A percentile compares a stretch with the other conserved stretches of the same genome.
These are phyloP conservation scores for Cheirogaleus medius DNA, from an alignment of 2,113 vertebrate genomes.

Conservation along the genomic window DNA sequence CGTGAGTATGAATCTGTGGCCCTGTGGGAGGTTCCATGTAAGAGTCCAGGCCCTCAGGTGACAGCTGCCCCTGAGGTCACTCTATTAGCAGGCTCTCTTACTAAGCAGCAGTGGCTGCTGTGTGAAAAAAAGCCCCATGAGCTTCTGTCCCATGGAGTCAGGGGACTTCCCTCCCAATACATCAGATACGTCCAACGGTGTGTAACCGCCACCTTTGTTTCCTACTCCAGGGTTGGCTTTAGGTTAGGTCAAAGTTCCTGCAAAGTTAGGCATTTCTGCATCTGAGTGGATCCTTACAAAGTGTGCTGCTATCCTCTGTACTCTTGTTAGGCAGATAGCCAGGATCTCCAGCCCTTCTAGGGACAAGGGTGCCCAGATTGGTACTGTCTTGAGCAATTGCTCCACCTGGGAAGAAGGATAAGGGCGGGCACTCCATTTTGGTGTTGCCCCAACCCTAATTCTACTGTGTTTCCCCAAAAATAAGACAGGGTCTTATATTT, in stretches of 20 bases:
- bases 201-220: background rate
- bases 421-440: no score
- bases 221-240: background rate
- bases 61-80: background rate
- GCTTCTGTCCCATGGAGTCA: no score
- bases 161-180: no score
- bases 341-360: no score
- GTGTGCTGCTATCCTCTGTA: rapidly evolving
- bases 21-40: background rate
- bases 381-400: no score
- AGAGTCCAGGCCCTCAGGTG: background rate
- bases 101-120: background rate
- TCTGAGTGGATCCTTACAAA: background rate
- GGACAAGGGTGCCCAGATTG: no score
- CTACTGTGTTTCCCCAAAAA: no score
- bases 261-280: background rate
- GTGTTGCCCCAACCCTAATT: no score
- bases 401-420: no score
- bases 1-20: background rate
- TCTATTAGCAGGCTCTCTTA: background rate
- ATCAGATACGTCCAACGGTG: no score
- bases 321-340: no score
- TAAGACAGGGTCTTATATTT: no score
- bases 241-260: background rate
- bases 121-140: background rate